Base-by-base conservation (phyloP, 2,888 invertebrate genomes). In the Gibbula magus region DNA sequence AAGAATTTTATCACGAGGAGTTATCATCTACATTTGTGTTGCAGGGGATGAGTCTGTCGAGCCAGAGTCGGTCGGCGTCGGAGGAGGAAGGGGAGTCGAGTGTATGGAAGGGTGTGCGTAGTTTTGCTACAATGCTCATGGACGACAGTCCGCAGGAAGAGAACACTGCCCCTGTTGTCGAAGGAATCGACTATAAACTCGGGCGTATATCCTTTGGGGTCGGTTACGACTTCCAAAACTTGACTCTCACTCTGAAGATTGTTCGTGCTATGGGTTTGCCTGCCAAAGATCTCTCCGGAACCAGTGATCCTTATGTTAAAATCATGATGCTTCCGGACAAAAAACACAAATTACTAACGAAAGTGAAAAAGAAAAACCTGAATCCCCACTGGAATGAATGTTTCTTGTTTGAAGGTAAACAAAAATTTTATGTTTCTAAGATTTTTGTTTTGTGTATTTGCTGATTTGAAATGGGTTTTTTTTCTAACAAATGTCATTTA, bases 341-440 rank as follows among this genome's bases (percentile, higher is more conserved):
- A 85, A 90, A 89, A 85, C 91, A 91, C 81, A 92, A 92, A 87
- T 88, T 93, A 78, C 87, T 90, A 79, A 92, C 93, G 52, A 92
- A 92, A 86, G 92, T 92, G 80, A 92, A 92, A 86, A 90, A 92
- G 84, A 88, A 88, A 84, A 92, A 92, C 82, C 87, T 93, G 79
- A 92, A 92, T 85, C 93, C 93, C 5, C 85, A 91, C 53, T 93
- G 93, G 93, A 92, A 92, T 86, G 93, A 93, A 85, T 90, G 91
- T 77, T 93, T 93, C 86, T 89, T 91, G 35, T 93, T 92, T 88
- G 92, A 93, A 92, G 97, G 94, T 97, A 95, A 94, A 89, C 32
- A 22, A 10, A 45, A 51, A 2, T 74, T 32, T 29, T 32, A 16
- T n/a, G 32, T 29, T 18, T 67, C 22, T 3, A 35, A 25, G n/a